Conservation (phyloP, 2,113 vertebrate species). For the Neopipo cinnamomea region DNA sequence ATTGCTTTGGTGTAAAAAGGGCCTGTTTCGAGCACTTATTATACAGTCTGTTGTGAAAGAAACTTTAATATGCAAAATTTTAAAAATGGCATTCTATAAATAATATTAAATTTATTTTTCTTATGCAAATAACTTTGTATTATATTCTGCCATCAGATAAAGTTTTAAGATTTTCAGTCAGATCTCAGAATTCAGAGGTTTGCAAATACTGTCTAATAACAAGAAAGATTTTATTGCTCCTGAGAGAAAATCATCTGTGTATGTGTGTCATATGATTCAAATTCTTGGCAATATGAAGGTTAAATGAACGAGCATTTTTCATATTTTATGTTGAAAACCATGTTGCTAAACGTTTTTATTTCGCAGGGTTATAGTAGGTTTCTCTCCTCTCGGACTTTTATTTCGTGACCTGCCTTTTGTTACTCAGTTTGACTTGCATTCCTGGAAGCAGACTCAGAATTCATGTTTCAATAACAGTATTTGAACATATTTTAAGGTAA, state of each 20-base stretch:
- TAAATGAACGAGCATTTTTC: constrained; percentile 29
- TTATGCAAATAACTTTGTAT: background rate
- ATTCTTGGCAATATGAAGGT: constrained; percentile 36
- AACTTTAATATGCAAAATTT: background rate
- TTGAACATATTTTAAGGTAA: background rate
- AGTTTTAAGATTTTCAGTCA: background rate
- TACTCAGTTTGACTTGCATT: background rate
- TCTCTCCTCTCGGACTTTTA: background rate
- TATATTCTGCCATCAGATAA: background rate
- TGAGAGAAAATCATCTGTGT: background rate
- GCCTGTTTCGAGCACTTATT: background rate
- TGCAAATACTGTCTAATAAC: background rate
- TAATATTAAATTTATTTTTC: background rate
- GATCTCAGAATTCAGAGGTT: constrained; percentile 13
- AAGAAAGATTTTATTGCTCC: constrained; percentile 27
- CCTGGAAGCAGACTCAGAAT: background rate
- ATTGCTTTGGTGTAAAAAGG: background rate
- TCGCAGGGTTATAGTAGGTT: background rate
- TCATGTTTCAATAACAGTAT: background rate
- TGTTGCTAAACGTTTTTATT: constrained; percentile 18
- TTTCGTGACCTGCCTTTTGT: background rate
- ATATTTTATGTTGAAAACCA: constrained; percentile 36
- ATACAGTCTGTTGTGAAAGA: background rate
- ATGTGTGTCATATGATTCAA: constrained; percentile 23
- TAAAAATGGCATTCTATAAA: background rate